These are phyloP conservation scores for Centruroides vittatus DNA, from an alignment of 1,140 invertebrate genomes.

Conservation along the genomic window DNA sequence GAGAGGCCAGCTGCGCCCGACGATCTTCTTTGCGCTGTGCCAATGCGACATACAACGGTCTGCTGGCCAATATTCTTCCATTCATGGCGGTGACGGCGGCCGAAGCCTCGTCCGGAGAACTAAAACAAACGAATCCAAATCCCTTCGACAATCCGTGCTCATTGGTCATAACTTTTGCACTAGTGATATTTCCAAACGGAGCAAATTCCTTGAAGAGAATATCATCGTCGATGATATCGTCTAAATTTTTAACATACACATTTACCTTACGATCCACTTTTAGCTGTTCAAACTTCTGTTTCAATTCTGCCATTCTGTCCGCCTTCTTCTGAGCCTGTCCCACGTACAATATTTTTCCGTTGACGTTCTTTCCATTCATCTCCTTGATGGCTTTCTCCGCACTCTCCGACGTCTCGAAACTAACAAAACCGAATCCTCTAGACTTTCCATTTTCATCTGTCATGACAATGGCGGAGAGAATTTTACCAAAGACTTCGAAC, in stretches of 20 bases:
- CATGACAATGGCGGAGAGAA: slow-evolving; percentile 55
- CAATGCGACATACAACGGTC: slow-evolving; percentile 94
- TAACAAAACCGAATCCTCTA: slow-evolving; percentile 96
- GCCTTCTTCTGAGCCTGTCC: slow-evolving; percentile 97
- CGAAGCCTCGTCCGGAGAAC: slow-evolving; percentile 93
- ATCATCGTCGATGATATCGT: slow-evolving; percentile 94
- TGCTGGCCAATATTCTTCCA: slow-evolving; percentile 85
- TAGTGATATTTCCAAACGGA: slow-evolving; percentile 88
- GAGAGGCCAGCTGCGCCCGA: slow-evolving; percentile 89
- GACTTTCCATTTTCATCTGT: slow-evolving; percentile 88
- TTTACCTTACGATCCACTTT: slow-evolving; percentile 96
- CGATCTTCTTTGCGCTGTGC: slow-evolving; percentile 98
- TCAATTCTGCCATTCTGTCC: slow-evolving; percentile 90
- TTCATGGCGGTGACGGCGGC: slow-evolving; percentile 99
- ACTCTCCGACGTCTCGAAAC: slow-evolving; percentile 89
- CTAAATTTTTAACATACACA: slow-evolving; percentile 95
- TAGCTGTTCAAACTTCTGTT: slow-evolving; percentile 86
- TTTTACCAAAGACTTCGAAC: slow-evolving; percentile 87
- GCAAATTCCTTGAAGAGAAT: slow-evolving; percentile 84
- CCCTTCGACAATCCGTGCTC: slow-evolving; percentile 67
- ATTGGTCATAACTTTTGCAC: slow-evolving; percentile 91
- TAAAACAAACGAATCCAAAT: slow-evolving; percentile 99
- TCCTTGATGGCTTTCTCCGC: slow-evolving; percentile 60
- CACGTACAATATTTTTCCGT: slow-evolving; percentile 57
- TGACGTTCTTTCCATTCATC: not conserved